phyloP scores from a whole-genome alignment of 2,888 invertebrate species.

The Branchellion lobata region DNA sequence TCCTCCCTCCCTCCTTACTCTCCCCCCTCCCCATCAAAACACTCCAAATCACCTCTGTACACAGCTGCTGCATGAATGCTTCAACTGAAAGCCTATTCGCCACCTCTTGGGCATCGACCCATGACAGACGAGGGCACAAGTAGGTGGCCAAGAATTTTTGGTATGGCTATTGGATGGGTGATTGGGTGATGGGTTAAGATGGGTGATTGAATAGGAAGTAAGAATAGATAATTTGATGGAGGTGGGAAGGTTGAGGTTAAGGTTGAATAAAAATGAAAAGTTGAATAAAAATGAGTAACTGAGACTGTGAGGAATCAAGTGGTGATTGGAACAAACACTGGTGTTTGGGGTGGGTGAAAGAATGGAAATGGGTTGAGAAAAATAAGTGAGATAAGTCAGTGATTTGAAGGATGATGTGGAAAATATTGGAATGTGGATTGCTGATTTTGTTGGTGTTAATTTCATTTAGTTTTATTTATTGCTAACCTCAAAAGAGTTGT shows the following conservation, averaged over 20 bases:
- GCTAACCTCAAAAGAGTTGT: constrained; percentile 47
- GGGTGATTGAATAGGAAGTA: background rate
- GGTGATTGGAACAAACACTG: too few species aligned
- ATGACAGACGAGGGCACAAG: constrained; percentile 30
- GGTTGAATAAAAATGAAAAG: too few species aligned
- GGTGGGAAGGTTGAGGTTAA: background rate
- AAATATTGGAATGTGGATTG: too few species aligned
- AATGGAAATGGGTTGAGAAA: too few species aligned
- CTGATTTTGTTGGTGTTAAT: too few species aligned
- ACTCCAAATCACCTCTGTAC: background rate
- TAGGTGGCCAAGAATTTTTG: constrained; percentile 44
- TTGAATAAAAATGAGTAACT: too few species aligned
- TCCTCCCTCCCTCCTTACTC: background rate
- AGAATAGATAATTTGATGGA: background rate
- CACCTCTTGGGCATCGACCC: constrained; percentile 24
- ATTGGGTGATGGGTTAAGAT: background rate
- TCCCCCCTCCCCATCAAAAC: too few species aligned
- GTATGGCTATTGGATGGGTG: constrained; percentile 6
- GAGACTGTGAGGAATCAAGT: too few species aligned
- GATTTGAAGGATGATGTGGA: too few species aligned
- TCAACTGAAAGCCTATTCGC: background rate
- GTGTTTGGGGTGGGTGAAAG: too few species aligned
- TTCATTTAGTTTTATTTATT: too few species aligned
- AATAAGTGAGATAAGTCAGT: too few species aligned
- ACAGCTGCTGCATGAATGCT: background rate